Evolutionary conservation across 2,797 vertebrate species (phyloP).

Genomic region (Holocentrus rufus): DNA sequence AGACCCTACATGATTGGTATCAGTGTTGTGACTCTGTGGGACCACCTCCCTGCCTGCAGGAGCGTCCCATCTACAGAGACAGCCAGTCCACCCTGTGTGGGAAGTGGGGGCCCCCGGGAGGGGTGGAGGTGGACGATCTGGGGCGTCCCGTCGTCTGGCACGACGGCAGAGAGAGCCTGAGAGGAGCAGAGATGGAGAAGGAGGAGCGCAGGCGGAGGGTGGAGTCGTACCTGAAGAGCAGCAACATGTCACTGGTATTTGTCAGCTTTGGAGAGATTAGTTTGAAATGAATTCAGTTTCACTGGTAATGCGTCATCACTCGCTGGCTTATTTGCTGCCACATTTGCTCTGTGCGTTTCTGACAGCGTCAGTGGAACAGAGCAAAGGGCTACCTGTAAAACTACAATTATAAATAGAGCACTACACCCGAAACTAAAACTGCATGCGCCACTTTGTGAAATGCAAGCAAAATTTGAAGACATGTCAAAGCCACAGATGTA

Average conservation of each 20-base stretch:
- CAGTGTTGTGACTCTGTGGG: background rate
- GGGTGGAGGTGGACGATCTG: slow-evolving; percentile 80
- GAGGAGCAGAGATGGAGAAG: slow-evolving; percentile 58
- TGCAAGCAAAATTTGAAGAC: background rate
- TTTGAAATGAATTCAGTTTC: background rate
- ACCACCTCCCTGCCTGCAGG: slow-evolving; percentile 48
- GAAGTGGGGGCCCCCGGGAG: slow-evolving; percentile 75
- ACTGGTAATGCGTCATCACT: background rate
- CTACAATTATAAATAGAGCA: no score
- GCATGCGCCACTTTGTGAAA: no score
- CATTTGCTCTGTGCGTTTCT: background rate
- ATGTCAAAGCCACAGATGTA: no score
- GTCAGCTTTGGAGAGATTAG: background rate
- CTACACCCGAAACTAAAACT: no score
- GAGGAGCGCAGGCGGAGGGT: slow-evolving; percentile 66
- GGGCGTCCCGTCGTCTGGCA: slow-evolving; percentile 72
- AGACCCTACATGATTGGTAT: background rate
- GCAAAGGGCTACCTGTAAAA: no score
- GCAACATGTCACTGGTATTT: slow-evolving; percentile 80
- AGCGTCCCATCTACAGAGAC: slow-evolving; percentile 57
- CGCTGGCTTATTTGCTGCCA: background rate
- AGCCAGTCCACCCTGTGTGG: slow-evolving; percentile 86
- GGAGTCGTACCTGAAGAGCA: slow-evolving; percentile 75
- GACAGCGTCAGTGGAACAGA: background rate
- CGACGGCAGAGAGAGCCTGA: slow-evolving; percentile 34